These are phyloP conservation scores for Thaumatotibia leucotreta DNA, from an alignment of 1,140 invertebrate species.

Conservation along the genomic window DNA sequence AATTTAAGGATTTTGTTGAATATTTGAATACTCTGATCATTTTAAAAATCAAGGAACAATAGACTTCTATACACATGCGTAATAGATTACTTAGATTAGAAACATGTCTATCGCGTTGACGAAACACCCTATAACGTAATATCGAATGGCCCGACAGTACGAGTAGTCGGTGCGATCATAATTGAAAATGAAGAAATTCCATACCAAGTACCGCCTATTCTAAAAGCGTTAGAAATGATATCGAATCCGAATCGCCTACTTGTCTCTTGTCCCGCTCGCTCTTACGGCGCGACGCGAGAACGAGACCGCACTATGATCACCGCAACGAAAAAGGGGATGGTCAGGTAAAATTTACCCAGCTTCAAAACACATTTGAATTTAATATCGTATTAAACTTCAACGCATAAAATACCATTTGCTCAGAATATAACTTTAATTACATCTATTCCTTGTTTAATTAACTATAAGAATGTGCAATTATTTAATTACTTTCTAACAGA, in stretches of 20 bases:
- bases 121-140: not conserved
- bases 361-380: not conserved
- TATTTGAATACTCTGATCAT: too few relatives aligned
- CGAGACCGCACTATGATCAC: constrained; percentile 30
- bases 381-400: not conserved
- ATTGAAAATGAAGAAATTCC: constrained; percentile 14
- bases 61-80: too few relatives aligned
- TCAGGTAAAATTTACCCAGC: constrained; percentile 45
- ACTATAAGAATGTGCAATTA: not conserved
- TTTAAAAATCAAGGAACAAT: too few relatives aligned
- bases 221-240: constrained; percentile 9
- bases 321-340: constrained; percentile 44
- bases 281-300: constrained; percentile 19
- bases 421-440: not conserved
- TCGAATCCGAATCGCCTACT: constrained; percentile 35
- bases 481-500: not conserved
- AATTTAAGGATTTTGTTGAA: too few relatives aligned
- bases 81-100: too few relatives aligned
- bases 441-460: not conserved
- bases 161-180: not conserved
- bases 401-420: too few relatives aligned
- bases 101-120: not conserved
- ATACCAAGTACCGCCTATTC: constrained; percentile 8
- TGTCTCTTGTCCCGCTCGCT: constrained; percentile 22
- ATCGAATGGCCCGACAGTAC: not conserved